A percentile compares a stretch with the other conserved stretches of the same genome.
These are phyloP conservation scores for Pelagia noctiluca DNA, from an alignment of 30 jellyfish, hydroid and myxozoan species.

Conservation along the genomic window DNA sequence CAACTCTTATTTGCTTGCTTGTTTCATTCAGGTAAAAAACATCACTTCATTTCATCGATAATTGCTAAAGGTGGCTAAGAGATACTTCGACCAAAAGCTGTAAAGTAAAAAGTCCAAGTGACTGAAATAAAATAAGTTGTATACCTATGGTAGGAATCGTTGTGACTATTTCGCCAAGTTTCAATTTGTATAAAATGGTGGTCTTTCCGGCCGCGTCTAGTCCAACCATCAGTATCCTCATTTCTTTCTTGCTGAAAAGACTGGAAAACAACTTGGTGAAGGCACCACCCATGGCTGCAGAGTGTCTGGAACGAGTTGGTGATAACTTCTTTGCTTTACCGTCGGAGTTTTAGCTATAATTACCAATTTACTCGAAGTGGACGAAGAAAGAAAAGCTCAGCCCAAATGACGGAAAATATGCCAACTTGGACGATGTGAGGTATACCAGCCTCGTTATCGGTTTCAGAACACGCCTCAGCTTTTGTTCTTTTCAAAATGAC, in stretches of 20 bases:
- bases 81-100: no score
- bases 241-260: slow-evolving; percentile 91
- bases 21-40: no score
- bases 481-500: neutral
- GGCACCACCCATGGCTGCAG: slow-evolving; percentile 64
- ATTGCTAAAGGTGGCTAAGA: no score
- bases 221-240: slow-evolving; percentile 98
- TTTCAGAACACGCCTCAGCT: slow-evolving; percentile 7
- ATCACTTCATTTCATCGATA: no score
- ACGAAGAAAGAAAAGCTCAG: neutral
- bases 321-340: slow-evolving; percentile 12
- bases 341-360: no score
- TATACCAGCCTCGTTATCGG: slow-evolving; percentile 29
- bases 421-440: slow-evolving; percentile 27
- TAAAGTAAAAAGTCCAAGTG: no score
- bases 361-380: no score
- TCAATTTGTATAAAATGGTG: slow-evolving; percentile 94
- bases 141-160: slow-evolving; percentile 99
- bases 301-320: neutral
- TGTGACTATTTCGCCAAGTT: slow-evolving; percentile 97
- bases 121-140: neutral
- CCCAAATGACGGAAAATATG: neutral
- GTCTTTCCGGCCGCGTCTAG: slow-evolving; percentile 99
- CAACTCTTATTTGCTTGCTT: no score
- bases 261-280: slow-evolving; percentile 52